Base-by-base conservation (phyloP, 2,113 vertebrate genomes). In the Podarcis raffonei region DNA sequence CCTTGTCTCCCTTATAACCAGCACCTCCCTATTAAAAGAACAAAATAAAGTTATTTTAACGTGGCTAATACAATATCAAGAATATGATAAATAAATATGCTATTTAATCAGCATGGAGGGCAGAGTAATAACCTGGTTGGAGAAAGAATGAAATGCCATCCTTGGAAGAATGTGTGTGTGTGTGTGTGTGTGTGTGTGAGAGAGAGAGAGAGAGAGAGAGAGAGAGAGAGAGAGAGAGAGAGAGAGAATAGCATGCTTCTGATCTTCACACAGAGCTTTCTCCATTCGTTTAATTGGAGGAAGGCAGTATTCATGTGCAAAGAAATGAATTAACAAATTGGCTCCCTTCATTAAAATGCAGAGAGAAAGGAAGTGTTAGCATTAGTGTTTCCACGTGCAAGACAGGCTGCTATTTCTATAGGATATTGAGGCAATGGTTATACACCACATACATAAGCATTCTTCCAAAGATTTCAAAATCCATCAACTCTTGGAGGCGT, bases 1-100 rank as follows among this genome's bases (percentile, higher is more conserved):
- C 98, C 98, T 98, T 98, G 83, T 96, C 97, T 87, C 98, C 98
- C 80, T 98, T 98, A 90, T 97, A 98, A 22, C 98, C 98, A 86
- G 96, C 92, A 91, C 68, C 87, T 75, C 98, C 98, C 98, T 98
- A 92, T 82, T 93, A 92, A 94, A 91, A 69, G 81, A 42, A 77
- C 25, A 16, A 77, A 81, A 80, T 74, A 88, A 39, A 75, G 37
- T 15, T 84, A 92, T 88, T 9, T 0, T 0, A 0, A 62, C 79
- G 85, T 1, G 32, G 1, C 25, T 76, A 69, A 3, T 39, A 83
- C 82, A 80, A 37, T 7, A 62, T 53, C 3, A 16, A 27, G 57
- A 86, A 81, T 85, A 57, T 1, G 1, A 30, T 71, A 71, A 4
- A 37, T 57, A 84, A 69, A 0, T 87, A 65, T 22, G 30, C 74